These are phyloP conservation scores for Albula glossodonta DNA, from an alignment of 2,113 vertebrate species.

Conservation along the genomic window DNA sequence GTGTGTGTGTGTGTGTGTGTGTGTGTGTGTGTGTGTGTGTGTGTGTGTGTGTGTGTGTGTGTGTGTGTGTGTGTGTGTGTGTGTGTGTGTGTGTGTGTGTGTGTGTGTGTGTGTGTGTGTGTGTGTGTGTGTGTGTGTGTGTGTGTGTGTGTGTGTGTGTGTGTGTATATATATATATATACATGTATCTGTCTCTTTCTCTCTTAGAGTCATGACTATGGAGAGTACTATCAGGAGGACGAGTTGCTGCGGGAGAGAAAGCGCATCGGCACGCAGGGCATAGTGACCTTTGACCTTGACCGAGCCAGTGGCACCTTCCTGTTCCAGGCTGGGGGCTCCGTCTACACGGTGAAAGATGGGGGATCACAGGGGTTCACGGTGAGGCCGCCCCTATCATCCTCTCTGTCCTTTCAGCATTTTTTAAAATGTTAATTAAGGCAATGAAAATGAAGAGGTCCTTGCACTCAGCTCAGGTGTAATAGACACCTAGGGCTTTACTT, in stretches of 20 bases:
- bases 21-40: too few species aligned
- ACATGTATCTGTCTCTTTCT: conserved; percentile 24
- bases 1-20: too few species aligned
- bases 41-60: too few species aligned
- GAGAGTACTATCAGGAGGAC: conserved; percentile 81
- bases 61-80: too few species aligned
- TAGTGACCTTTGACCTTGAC: conserved; percentile 78
- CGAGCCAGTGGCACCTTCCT: conserved; percentile 75
- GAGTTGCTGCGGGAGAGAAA: conserved; percentile 78
- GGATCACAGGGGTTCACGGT: conserved; percentile 78
- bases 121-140: too few species aligned
- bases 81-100: too few species aligned
- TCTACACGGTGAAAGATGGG: conserved; percentile 77
- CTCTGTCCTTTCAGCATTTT: not conserved
- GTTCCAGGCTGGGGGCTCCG: conserved; percentile 72
- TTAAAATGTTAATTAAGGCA: not conserved
- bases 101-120: too few species aligned
- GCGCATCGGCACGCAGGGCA: conserved; percentile 75
- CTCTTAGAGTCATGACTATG: conserved; percentile 75
- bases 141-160: too few species aligned
- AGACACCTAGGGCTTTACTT: too few species aligned
- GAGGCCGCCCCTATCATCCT: conserved; percentile 37
- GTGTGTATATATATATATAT: too few species aligned
- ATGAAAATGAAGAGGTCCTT: too few species aligned
- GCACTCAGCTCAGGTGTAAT: too few species aligned